Evolutionary conservation across 1,140 invertebrate species (phyloP).

Genomic region (Drosophila yakuba): DNA sequence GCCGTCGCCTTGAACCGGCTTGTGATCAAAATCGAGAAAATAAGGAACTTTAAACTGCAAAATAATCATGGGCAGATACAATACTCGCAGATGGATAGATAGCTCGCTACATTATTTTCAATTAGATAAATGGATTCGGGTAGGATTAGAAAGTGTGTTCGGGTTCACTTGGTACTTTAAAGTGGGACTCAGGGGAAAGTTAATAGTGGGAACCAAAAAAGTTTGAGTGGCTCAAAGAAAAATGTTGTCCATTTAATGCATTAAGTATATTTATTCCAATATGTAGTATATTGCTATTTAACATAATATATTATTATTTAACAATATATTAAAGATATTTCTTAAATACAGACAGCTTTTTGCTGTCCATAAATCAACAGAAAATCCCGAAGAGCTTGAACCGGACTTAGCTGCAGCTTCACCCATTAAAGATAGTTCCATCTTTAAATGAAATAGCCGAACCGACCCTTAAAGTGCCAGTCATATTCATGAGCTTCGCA

Average conservation of each 20-base stretch:
- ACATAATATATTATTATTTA: too few species aligned
- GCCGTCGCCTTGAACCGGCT: constrained; percentile 61
- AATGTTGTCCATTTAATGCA: too few species aligned
- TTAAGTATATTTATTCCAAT: too few species aligned
- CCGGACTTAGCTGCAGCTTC: constrained; percentile 32
- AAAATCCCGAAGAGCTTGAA: constrained; percentile 11
- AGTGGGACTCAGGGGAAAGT: constrained; percentile 7
- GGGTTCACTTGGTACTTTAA: background rate
- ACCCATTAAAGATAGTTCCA: constrained; percentile 31
- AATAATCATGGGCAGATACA: constrained; percentile 19
- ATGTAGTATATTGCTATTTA: too few species aligned
- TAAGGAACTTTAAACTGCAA: constrained; percentile 56
- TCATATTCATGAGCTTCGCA: constrained; percentile 61
- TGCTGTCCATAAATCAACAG: constrained; percentile 7
- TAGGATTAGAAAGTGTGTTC: constrained; percentile 16
- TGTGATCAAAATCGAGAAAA: constrained; percentile 20
- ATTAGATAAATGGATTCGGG: constrained; percentile 63
- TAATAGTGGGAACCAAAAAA: background rate
- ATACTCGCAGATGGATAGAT: constrained; percentile 31
- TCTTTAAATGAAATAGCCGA: constrained; percentile 37
- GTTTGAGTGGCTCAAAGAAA: background rate
- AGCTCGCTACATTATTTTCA: constrained; percentile 51
- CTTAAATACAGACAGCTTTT: background rate
- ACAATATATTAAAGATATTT: background rate
- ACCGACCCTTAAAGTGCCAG: constrained; percentile 39